Evolutionary conservation across 2,113 vertebrate genomes (phyloP), one percentile per base, ranked within the genome.

Genomic region (Orthonyx spaldingii): DNA sequence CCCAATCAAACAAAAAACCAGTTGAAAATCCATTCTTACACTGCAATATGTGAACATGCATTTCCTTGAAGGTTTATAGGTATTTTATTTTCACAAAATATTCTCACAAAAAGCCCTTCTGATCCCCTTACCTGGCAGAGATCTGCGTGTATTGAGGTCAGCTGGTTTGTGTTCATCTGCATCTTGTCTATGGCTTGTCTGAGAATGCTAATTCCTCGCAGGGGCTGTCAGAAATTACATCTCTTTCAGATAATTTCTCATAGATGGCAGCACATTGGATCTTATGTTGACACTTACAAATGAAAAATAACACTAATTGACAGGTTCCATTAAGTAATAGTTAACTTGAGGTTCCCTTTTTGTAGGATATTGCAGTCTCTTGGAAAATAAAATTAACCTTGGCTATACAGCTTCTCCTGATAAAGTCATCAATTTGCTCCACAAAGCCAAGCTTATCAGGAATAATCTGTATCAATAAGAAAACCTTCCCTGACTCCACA

Each of bases 171-270:
- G 97, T 99, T 99, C 99, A 99, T 99, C 98, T 99, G 99, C 99
- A 99, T 99, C 98, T 99, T 99, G 98, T 99, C 99, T 98, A 99
- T 99, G 98, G 99, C 99, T 98, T 99, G 99, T 98, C 99, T 99
- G 94, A 99, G 98, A 98, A 99, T 96, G 93, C 99, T 98, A 88
- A 99, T 98, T 92, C 99, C 99, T 97, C 99, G 98, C 97, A 99
- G 98, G 91, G 99, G 99, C 99, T 99, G 98, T 95, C 76, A 97
- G 97, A 98, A 98, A 98, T 74, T 96, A 98, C 97, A 98, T 91
- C 97, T 97, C 97, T 97, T 97, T 98, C 97, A 98, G 97, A 97
- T 57, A 98, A 97, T 95, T 95, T 97, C 97, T 97, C 97, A 98
- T 96, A 97, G 97, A 97, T 96, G 97, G 97, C 97, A 98, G 97